A percentile compares a stretch with the other conserved stretches of the same genome.
phyloP scores from a whole-genome alignment of 2,888 invertebrate species.

The Acleris laterana region DNA sequence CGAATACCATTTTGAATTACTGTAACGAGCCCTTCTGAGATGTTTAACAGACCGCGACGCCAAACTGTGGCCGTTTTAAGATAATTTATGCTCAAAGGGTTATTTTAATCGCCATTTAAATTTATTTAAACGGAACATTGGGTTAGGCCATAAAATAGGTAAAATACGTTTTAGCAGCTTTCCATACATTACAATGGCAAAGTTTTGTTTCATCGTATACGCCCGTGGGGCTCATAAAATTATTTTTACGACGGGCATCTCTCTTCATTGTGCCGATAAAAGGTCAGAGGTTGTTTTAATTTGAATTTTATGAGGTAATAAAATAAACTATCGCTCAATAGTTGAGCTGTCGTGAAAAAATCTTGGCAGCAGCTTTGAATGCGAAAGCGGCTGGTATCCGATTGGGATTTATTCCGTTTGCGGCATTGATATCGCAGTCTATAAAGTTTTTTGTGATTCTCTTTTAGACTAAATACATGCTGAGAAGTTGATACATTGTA shows the following conservation, averaged over 20 bases:
- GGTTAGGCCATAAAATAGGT: constrained; percentile 40
- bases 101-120: constrained; percentile 35
- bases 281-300: constrained; percentile 52
- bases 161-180: constrained; percentile 33
- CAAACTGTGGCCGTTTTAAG: constrained; percentile 33
- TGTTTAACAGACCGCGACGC: constrained; percentile 34
- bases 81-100: constrained; percentile 34
- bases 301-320: constrained; percentile 53
- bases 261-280: constrained; percentile 52
- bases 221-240: constrained; percentile 43
- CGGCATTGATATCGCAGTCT: no score
- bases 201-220: constrained; percentile 45
- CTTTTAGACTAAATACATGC: no score
- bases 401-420: constrained; percentile 16
- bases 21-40: constrained; percentile 29
- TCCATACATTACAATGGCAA: constrained; percentile 35
- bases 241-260: constrained; percentile 51
- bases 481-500: no score
- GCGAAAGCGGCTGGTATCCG: constrained; percentile 19
- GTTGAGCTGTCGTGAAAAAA: constrained; percentile 31
- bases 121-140: constrained; percentile 38
- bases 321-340: constrained; percentile 46
- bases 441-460: no score
- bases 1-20: constrained; percentile 35
- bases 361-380: constrained; percentile 28